Evolutionary conservation across 2,797 vertebrate species (phyloP).

Genomic region (Typhlichthys subterraneus): DNA sequence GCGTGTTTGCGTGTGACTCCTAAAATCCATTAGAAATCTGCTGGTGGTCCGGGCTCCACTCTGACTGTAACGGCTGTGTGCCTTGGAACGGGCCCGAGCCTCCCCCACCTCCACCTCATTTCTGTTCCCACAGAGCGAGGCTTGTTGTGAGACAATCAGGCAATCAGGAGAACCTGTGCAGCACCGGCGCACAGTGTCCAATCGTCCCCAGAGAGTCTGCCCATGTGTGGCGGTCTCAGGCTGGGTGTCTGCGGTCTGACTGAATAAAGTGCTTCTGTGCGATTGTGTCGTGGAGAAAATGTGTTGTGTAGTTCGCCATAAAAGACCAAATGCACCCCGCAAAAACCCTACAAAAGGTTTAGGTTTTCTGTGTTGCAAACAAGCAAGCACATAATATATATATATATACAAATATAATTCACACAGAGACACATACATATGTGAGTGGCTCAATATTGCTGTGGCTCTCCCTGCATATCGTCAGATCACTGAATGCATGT

Average conservation of each 20-base stretch:
- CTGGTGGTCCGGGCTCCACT: conserved; percentile 77
- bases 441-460: neutral
- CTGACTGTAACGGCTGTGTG: conserved; percentile 65
- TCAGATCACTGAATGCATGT: conserved; percentile 13
- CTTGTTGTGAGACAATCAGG: conserved; percentile 74
- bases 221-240: conserved; percentile 30
- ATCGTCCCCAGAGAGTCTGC: conserved; percentile 47
- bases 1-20: conserved; percentile 77
- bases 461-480: conserved; percentile 2
- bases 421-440: too few species aligned
- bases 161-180: conserved; percentile 67
- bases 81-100: conserved; percentile 58
- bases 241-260: neutral
- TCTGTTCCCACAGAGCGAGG: conserved; percentile 65
- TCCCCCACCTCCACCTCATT: conserved; percentile 80
- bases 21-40: conserved; percentile 83
- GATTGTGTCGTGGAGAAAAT: too few species aligned
- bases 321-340: too few species aligned
- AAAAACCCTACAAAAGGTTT: neutral
- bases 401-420: too few species aligned
- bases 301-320: too few species aligned
- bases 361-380: too few species aligned
- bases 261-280: neutral
- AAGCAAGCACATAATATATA: too few species aligned
- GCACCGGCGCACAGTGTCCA: conserved; percentile 68